These are phyloP conservation scores for Amphimedon queenslandica DNA, from an alignment of 37 sponge, comb jelly and placozoan genomes.

Conservation along the genomic window DNA sequence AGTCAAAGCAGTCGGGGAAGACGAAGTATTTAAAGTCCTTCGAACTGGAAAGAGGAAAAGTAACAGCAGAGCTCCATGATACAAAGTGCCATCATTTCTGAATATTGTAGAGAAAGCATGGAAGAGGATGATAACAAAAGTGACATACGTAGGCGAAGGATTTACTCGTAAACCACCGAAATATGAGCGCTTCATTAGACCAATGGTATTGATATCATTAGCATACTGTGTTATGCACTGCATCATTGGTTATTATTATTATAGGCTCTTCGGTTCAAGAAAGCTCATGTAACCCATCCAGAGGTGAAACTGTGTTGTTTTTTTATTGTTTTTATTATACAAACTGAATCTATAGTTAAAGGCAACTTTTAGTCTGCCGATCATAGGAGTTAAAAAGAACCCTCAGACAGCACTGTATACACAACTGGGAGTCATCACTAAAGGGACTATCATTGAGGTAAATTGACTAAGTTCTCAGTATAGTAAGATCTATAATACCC, in stretches of 20 bases:
- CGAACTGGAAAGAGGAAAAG: conserved; percentile 88
- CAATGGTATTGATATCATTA: conserved; percentile 84
- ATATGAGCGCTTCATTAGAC: conserved; percentile 97
- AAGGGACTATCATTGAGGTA: conserved; percentile 98
- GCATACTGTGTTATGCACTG: not conserved
- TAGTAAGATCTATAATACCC: not conserved
- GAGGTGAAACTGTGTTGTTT: conserved; percentile 56
- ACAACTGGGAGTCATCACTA: conserved; percentile 97
- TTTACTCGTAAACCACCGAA: conserved; percentile 99
- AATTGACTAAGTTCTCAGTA: not conserved
- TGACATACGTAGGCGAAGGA: conserved; percentile 90
- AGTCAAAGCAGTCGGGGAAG: conserved; percentile 91
- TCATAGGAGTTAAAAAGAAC: conserved; percentile 99
- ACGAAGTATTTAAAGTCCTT: conserved; percentile 93
- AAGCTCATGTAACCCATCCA: conserved; percentile 99
- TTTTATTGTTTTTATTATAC: not conserved
- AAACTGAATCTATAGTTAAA: conserved; percentile 56
- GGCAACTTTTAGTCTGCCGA: conserved; percentile 95
- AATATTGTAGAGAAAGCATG: conserved; percentile 71
- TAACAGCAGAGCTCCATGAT: conserved; percentile 7
- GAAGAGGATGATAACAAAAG: conserved; percentile 99
- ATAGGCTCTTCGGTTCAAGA: conserved; percentile 94
- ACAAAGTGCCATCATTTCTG: not conserved
- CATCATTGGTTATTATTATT: too few species aligned
- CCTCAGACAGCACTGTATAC: conserved; percentile 95